These are phyloP conservation scores for Ictidomys tridecemlineatus DNA, from an alignment of 2,113 vertebrate species.

Conservation along the genomic window DNA sequence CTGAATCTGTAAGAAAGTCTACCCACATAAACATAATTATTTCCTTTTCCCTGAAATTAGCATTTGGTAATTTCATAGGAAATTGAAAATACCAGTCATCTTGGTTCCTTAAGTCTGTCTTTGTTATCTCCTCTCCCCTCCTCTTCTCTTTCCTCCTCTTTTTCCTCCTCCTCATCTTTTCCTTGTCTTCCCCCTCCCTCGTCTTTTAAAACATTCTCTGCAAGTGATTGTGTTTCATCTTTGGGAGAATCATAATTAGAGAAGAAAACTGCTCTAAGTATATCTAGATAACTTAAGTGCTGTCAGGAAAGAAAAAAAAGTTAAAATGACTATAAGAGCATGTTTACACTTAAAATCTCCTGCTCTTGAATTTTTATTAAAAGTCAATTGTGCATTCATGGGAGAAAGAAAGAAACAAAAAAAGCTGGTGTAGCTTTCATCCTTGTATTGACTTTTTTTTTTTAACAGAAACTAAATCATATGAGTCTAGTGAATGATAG, in stretches of 20 bases:
- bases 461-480: not conserved
- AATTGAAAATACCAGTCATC: not conserved
- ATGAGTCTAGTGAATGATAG: not conserved
- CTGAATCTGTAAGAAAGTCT: not conserved
- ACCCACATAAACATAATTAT: not conserved
- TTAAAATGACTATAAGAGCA: not conserved
- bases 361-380: slow-evolving; percentile 5
- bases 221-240: not conserved
- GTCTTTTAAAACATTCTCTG: not conserved
- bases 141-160: not conserved
- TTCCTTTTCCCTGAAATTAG: not conserved
- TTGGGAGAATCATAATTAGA: not conserved
- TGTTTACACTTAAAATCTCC: not conserved
- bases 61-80: not conserved
- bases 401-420: not conserved
- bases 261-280: not conserved
- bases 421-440: not conserved
- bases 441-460: not conserved
- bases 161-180: not conserved
- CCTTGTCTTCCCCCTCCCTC: too few species aligned
- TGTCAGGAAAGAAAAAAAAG: not conserved
- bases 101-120: not conserved
- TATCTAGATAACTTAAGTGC: not conserved
- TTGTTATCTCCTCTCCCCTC: not conserved
- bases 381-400: not conserved